Evolutionary conservation across 2,888 invertebrate species (phyloP).

Genomic region (Synanthedon myopaeformis): DNA sequence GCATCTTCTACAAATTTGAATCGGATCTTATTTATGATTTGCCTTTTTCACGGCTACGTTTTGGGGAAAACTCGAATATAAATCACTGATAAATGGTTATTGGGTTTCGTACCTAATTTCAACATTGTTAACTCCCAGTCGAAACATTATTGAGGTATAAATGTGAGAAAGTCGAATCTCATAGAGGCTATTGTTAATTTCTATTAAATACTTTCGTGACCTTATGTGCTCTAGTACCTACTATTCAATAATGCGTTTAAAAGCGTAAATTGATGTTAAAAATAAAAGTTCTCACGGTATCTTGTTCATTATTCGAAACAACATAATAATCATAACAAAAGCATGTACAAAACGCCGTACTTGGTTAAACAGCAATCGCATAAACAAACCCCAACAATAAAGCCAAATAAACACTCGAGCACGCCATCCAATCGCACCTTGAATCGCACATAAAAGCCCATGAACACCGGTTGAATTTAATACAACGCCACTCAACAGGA

Average conservation of each 20-base stretch:
- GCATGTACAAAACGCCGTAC: constrained; percentile 64
- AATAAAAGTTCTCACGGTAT: constrained; percentile 37
- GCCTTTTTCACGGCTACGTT: constrained; percentile 69
- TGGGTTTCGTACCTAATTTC: constrained; percentile 49
- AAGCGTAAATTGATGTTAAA: not conserved
- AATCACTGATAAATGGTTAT: constrained; percentile 64
- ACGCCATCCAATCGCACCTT: constrained; percentile 71
- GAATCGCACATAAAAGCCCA: constrained; percentile 69
- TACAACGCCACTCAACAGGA: constrained; percentile 57
- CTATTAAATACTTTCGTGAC: too few relatives aligned
- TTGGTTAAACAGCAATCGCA: constrained; percentile 70
- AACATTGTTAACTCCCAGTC: constrained; percentile 7
- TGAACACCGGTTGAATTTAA: constrained; percentile 67
- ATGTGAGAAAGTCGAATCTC: not conserved
- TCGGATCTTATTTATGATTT: constrained; percentile 72
- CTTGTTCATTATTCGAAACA: constrained; percentile 53
- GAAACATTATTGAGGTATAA: not conserved
- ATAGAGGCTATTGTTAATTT: not conserved
- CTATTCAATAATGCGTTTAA: too few relatives aligned
- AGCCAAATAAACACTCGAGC: constrained; percentile 69
- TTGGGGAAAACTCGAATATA: constrained; percentile 64
- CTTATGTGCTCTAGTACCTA: too few relatives aligned
- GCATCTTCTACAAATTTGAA: constrained; percentile 72
- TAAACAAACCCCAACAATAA: constrained; percentile 71
- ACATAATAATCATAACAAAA: constrained; percentile 68